Conservation (phyloP, 2,113 vertebrate species). For the Periophthalmodon schlosseri region DNA sequence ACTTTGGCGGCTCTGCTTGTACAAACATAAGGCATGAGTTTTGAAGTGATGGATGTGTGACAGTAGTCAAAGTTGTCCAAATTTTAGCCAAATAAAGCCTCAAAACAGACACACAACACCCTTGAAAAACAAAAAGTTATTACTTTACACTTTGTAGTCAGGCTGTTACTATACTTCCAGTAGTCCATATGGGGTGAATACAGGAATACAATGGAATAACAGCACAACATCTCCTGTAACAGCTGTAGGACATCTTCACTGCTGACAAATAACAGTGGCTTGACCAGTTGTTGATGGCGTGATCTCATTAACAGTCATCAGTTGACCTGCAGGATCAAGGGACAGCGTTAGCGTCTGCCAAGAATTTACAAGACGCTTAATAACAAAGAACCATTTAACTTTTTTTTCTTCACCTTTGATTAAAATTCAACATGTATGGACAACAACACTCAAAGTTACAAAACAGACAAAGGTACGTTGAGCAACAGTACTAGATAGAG, state of each 20-base stretch:
- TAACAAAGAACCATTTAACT: neutral
- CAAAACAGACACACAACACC: neutral
- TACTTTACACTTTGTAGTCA: too few species aligned
- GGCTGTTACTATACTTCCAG: neutral
- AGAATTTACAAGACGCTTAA: neutral
- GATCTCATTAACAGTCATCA: slow-evolving; percentile 26
- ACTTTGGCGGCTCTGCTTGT: neutral
- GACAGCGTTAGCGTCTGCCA: slow-evolving; percentile 7
- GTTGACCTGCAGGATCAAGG: slow-evolving; percentile 28
- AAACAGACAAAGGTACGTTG: slow-evolving; percentile 26
- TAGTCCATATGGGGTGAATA: neutral
- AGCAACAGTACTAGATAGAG: slow-evolving; percentile 19
- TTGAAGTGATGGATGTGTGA: slow-evolving; percentile 25
- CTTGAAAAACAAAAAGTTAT: neutral
- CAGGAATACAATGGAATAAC: neutral
- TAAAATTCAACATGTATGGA: neutral
- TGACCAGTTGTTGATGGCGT: slow-evolving; percentile 2
- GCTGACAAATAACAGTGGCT: slow-evolving; percentile 5
- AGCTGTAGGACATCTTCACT: slow-evolving; percentile 9
- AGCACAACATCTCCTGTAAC: neutral
- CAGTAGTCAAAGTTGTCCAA: neutral
- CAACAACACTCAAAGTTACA: slow-evolving; percentile 1
- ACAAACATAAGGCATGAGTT: slow-evolving; percentile 18
- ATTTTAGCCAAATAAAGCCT: neutral
- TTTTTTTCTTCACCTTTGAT: neutral